Conservation (phyloP, 2,113 vertebrate species). For the Dasypus novemcinctus region DNA sequence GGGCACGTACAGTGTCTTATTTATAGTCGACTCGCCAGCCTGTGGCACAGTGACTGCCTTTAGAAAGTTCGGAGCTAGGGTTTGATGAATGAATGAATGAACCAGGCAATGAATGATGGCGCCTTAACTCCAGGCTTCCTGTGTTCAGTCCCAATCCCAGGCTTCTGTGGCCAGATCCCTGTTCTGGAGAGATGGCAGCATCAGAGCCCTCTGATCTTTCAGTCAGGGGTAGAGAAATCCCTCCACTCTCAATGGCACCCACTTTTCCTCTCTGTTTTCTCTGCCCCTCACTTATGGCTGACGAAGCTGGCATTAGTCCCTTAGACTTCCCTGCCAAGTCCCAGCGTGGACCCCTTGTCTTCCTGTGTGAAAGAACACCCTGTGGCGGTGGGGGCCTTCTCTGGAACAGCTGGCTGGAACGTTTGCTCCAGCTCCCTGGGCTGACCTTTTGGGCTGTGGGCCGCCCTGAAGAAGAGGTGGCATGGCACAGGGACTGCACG, state of each 20-base stretch:
- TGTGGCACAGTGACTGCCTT: not conserved
- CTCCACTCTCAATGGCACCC: not conserved
- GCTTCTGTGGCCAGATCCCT: not conserved
- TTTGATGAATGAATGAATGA: not conserved
- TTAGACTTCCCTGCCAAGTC: not conserved
- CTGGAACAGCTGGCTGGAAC: not conserved
- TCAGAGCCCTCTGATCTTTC: not conserved
- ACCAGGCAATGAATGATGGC: not conserved
- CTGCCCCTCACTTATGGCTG: not conserved
- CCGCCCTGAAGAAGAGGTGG: not conserved
- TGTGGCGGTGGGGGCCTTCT: not conserved
- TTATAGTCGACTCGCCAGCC: not conserved
- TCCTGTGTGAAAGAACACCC: too few species aligned
- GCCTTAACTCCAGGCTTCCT: not conserved
- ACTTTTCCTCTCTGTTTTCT: not conserved
- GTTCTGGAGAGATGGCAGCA: not conserved
- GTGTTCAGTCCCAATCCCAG: not conserved
- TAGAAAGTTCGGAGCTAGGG: not conserved
- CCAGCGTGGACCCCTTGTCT: too few species aligned
- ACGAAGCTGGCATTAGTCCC: too few species aligned
- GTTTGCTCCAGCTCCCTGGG: not conserved
- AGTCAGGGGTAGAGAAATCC: too few species aligned
- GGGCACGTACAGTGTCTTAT: not conserved
- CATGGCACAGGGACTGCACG: rapidly evolving
- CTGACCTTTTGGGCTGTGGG: not conserved